Evolutionary conservation across 2,113 vertebrate species (phyloP).

Genomic region (Rhinoptilus africanus): DNA sequence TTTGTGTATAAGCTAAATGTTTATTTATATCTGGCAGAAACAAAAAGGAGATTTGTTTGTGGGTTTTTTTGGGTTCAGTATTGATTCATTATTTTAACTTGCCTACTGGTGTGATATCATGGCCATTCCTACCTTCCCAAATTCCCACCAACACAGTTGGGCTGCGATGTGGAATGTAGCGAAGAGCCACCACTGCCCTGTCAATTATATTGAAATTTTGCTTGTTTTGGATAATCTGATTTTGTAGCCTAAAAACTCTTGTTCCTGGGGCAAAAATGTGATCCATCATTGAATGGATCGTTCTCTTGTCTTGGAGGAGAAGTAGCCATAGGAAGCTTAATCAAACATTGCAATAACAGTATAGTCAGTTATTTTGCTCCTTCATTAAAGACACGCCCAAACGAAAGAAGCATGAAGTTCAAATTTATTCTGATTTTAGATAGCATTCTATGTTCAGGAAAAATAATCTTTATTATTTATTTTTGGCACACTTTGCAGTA

Average conservation of each 20-base stretch:
- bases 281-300: neutral
- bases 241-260: neutral
- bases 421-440: neutral
- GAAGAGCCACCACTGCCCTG: neutral
- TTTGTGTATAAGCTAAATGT: neutral
- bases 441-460: neutral
- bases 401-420: neutral
- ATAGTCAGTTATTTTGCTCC: neutral
- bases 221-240: neutral
- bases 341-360: neutral
- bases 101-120: neutral
- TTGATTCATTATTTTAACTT: neutral
- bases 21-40: neutral
- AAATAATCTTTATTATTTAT: neutral
- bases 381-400: neutral
- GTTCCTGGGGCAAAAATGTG: neutral
- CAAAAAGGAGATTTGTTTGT: neutral
- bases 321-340: neutral
- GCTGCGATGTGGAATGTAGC: neutral
- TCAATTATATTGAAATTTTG: neutral
- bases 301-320: neutral
- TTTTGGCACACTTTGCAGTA: neutral
- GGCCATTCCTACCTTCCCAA: neutral
- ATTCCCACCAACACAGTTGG: neutral
- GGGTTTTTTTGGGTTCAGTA: neutral